A percentile compares a stretch with the other conserved stretches of the same genome.
These are phyloP conservation scores for Mormyrus lacerda DNA, from an alignment of 2,113 vertebrate genomes.

Conservation along the genomic window DNA sequence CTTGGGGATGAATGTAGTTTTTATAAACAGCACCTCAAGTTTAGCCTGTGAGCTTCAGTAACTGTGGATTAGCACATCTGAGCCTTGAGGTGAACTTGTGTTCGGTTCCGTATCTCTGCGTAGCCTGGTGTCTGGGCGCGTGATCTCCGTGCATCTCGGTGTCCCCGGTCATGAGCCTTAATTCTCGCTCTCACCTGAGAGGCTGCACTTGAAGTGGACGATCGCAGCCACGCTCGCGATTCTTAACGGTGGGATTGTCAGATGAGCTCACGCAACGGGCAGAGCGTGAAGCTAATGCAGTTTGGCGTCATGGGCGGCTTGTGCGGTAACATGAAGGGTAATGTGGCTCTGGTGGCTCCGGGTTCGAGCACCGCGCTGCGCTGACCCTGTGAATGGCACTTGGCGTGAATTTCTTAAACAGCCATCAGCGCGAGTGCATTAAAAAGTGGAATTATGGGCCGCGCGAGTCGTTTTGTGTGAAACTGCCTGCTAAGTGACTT, in stretches of 20 bases:
- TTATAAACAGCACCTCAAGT: not conserved
- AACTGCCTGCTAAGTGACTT: not conserved
- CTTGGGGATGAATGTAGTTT: not conserved
- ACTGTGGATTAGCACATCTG: not conserved
- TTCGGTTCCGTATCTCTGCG: not conserved
- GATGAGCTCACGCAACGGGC: not conserved
- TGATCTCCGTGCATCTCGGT: not conserved
- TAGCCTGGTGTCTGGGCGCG: not conserved
- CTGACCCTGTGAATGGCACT: not conserved
- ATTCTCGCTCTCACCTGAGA: not conserved
- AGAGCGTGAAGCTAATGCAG: not conserved
- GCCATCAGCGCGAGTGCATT: not conserved
- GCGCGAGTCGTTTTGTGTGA: not conserved
- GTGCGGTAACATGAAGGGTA: not conserved
- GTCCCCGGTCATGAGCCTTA: not conserved
- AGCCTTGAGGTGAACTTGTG: not conserved
- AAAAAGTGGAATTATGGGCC: conserved; percentile 1
- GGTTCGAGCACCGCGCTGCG: not conserved
- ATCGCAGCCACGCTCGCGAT: not conserved
- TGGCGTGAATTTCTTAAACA: not conserved
- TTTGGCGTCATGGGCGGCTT: not conserved
- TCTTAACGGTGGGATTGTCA: not conserved
- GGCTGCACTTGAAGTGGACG: not conserved
- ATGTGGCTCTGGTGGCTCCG: not conserved
- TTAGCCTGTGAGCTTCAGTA: not conserved